Conservation (phyloP, 2,797 vertebrate species). For the Schizopygopsis malacanthus region DNA sequence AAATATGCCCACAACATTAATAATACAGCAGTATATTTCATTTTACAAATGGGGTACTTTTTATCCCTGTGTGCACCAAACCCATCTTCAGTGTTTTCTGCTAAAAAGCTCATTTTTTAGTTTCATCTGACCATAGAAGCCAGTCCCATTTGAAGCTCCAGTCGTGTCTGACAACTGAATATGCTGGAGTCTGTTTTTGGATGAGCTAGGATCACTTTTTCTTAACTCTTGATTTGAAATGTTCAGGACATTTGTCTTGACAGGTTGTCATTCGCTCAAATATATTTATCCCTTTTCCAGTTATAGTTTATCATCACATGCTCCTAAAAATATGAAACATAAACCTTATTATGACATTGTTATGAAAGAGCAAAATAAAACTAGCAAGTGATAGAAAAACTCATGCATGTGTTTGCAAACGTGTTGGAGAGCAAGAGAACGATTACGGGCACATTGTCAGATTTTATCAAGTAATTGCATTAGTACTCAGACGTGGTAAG, state of each 20-base stretch:
- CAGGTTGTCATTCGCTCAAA: not conserved
- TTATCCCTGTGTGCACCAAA: too few relatives aligned
- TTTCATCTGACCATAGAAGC: not conserved
- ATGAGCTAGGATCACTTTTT: not conserved
- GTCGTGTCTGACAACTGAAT: not conserved
- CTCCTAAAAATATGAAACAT: not conserved
- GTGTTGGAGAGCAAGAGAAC: not conserved
- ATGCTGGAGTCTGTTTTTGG: not conserved
- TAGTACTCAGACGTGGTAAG: constrained; percentile 20
- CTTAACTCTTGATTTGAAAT: not conserved
- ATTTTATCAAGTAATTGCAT: constrained; percentile 41
- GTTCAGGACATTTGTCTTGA: not conserved
- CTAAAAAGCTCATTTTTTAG: not conserved
- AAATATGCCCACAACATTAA: not conserved
- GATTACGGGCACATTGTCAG: constrained; percentile 6
- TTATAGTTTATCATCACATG: not conserved
- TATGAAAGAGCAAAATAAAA: constrained; percentile 4
- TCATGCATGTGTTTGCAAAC: constrained; percentile 17
- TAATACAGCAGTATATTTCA: not conserved
- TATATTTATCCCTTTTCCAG: not conserved
- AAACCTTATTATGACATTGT: constrained; percentile 6
- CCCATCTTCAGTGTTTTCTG: not conserved
- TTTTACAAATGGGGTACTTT: not conserved
- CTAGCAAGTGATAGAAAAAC: not conserved
- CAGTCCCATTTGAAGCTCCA: not conserved